phyloP scores from a whole-genome alignment of 2,113 vertebrate species.

The Polypterus senegalus region DNA sequence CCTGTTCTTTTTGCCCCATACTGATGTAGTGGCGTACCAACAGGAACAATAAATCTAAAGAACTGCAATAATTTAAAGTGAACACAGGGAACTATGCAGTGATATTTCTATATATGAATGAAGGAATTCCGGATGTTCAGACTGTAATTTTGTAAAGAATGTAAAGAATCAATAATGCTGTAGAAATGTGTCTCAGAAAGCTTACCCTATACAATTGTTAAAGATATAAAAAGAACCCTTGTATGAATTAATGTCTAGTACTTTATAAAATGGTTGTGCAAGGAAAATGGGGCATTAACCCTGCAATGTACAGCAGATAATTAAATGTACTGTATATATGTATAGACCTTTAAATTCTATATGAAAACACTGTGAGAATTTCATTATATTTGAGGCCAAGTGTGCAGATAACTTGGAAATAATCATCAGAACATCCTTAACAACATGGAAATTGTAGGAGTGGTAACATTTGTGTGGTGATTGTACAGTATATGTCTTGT shows the following conservation, averaged over 20 bases:
- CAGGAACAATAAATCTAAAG: conserved; percentile 23
- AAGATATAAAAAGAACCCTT: conserved; percentile 25
- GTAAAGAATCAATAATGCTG: conserved; percentile 15
- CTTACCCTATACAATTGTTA: conserved; percentile 23
- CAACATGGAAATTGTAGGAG: conserved; percentile 27
- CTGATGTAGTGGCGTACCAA: conserved; percentile 43
- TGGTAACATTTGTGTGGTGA: conserved; percentile 59
- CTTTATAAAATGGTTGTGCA: conserved; percentile 52
- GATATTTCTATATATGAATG: conserved; percentile 32
- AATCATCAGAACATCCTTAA: conserved; percentile 44
- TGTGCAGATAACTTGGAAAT: conserved; percentile 53
- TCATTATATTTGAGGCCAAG: conserved; percentile 49
- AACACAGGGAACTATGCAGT: conserved; percentile 91
- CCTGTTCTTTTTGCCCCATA: conserved; percentile 90
- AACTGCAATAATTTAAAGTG: conserved; percentile 86
- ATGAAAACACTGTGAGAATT: conserved; percentile 67
- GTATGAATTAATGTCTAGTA: conserved; percentile 45
- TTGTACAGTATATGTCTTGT: conserved; percentile 65
- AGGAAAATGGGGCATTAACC: conserved; percentile 65
- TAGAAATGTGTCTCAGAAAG: conserved; percentile 19
- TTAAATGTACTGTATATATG: conserved; percentile 3
- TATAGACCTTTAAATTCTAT: conserved; percentile 8
- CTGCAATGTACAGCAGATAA: not conserved
- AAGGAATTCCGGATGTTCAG: conserved; percentile 28
- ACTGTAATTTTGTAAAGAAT: conserved; percentile 22